A percentile compares a stretch with the other conserved stretches of the same genome.
phyloP scores from a whole-genome alignment of 2,113 vertebrate species.

The Hyla sarda region DNA sequence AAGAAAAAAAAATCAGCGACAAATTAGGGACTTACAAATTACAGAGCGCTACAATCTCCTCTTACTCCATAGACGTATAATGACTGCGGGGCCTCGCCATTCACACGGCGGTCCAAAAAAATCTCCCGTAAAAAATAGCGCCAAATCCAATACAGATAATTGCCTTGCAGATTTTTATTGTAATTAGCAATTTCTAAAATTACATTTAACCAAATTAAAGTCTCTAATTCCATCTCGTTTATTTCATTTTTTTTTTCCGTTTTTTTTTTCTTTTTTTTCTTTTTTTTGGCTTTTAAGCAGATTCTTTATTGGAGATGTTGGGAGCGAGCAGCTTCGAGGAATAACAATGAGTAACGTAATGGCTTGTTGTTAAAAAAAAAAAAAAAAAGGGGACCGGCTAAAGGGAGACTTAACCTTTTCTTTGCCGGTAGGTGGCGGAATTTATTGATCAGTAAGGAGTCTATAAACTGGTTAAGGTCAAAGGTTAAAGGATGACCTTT shows the following conservation, averaged over 20 bases:
- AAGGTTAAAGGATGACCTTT: background rate
- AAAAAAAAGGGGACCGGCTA: background rate
- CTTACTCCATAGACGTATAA: slow-evolving; percentile 58
- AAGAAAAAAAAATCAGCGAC: slow-evolving; percentile 56
- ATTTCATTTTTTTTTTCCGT: too few species aligned
- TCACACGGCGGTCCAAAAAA: slow-evolving; percentile 69
- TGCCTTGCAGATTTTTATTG: slow-evolving; percentile 78
- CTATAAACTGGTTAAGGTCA: background rate
- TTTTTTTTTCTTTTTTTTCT: too few species aligned
- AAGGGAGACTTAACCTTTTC: background rate
- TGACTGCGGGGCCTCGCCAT: slow-evolving; percentile 61
- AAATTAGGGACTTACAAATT: slow-evolving; percentile 62
- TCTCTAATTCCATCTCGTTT: slow-evolving; percentile 71
- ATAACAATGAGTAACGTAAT: slow-evolving; percentile 52
- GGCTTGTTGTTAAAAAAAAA: slow-evolving; percentile 24
- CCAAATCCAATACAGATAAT: slow-evolving; percentile 79
- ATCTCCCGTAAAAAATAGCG: slow-evolving; percentile 69
- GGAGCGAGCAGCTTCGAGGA: slow-evolving; percentile 51
- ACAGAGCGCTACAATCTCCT: slow-evolving; percentile 62
- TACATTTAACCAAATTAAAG: slow-evolving; percentile 74
- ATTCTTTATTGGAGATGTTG: slow-evolving; percentile 57
- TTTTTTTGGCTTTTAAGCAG: slow-evolving; percentile 57
- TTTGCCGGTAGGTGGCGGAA: background rate
- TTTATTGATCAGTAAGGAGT: background rate
- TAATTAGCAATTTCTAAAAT: slow-evolving; percentile 77